Evolutionary conservation across 2,113 vertebrate genomes (phyloP), one percentile per base, ranked within the genome.

Genomic region (Daubentonia madagascariensis): DNA sequence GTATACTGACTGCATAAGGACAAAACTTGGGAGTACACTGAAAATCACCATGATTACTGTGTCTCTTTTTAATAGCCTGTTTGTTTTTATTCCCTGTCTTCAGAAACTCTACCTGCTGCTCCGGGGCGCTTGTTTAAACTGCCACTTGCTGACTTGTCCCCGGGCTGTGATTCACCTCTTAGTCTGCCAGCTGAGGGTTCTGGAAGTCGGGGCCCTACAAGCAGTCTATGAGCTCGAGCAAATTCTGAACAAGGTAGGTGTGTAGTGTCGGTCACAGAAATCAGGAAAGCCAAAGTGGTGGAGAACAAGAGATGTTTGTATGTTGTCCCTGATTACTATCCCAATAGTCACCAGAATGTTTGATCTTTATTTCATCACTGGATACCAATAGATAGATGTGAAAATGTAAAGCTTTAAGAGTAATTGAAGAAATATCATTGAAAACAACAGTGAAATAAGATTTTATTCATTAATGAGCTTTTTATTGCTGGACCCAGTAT

Each of bases 101-200:
- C 96, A 99, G 99, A 99, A 99, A 98, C 97, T 99, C 17, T 99
- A 99, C 98, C 97, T 99, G 91, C 91, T 99, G 35, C 98, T 99
- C 50, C 99, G 99, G 13, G 99, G 99, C 0, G 99, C 99, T 7
- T 99, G 99, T 96, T 98, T 99, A 91, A 98, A 97, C 8, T 99
- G 99, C 72, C 99, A 99, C 98, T 98, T 98, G 98, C 97, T 99
- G 96, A 99, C 99, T 0, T 99, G 99, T 93, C 95, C 99, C 12
- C 98, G 99, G 23, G 97, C 99, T 1, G 98, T 99, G 91, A 96
- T 99, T 93, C 99, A 99, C 96, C 98, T 99, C 2, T 98, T 99
- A 73, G 91, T 99, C 1, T 99, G 99, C 97, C 99, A 99, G 98
- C 98, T 99, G 37, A 99, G 97, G 98, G 98, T 99, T 32, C 85